Percentiles rank a stretch among this genome's conserved stretches.
phyloP scores from a whole-genome alignment of 2,888 invertebrate species.

The Eupithecia pulchellata region DNA sequence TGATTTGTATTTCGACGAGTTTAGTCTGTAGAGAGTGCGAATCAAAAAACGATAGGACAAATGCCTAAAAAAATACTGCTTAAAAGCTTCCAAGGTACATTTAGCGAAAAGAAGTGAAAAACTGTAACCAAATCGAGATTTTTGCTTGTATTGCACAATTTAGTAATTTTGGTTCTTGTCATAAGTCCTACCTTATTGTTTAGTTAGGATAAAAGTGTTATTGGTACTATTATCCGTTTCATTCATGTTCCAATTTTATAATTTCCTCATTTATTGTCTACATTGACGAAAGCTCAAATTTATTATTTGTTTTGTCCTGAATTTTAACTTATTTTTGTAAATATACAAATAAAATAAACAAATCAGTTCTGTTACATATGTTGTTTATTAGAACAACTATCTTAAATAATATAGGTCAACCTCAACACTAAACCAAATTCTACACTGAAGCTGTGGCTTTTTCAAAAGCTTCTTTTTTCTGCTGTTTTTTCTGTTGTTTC shows the following conservation, averaged over 20 bases:
- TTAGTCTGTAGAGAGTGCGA: too few relatives aligned
- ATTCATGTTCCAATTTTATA: not conserved
- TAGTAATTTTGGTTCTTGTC: not conserved
- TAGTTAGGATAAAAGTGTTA: not conserved
- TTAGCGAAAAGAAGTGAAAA: too few relatives aligned
- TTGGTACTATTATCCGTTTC: not conserved
- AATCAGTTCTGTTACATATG: constrained; percentile 35
- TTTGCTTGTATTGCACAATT: too few relatives aligned
- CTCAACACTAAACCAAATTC: not conserved
- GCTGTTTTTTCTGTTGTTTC: constrained; percentile 82
- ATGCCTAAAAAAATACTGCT: too few relatives aligned
- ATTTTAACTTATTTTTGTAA: constrained; percentile 44
- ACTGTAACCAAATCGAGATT: too few relatives aligned
- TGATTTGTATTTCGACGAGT: too few relatives aligned
- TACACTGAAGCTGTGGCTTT: constrained; percentile 59
- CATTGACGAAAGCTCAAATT: constrained; percentile 17
- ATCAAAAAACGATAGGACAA: too few relatives aligned
- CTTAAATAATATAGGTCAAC: not conserved
- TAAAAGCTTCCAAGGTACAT: too few relatives aligned
- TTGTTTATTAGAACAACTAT: constrained; percentile 30
- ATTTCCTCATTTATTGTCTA: constrained; percentile 14
- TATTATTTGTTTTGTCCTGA: constrained; percentile 27
- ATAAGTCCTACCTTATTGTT: not conserved
- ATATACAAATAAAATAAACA: constrained; percentile 37
- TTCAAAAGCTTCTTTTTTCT: constrained; percentile 71